phyloP scores from a whole-genome alignment of 2,113 vertebrate genomes.

The Sylvicapra grimmia region DNA sequence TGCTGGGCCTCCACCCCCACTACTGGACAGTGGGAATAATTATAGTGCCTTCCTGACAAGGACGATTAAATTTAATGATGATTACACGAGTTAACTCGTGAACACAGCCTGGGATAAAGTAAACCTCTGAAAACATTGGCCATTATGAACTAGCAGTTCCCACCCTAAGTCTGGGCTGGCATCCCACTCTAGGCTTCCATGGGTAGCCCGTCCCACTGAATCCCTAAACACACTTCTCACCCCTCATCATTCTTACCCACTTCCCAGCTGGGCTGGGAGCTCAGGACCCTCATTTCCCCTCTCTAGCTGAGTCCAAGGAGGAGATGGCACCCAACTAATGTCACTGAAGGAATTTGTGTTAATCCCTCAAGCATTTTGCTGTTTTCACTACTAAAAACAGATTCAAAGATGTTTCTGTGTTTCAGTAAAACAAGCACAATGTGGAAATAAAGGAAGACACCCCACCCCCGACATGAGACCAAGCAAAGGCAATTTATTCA shows the following conservation, averaged over 20 bases:
- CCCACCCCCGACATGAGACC: rapidly evolving
- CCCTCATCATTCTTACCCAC: neutral
- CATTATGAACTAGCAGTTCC: too few relatives aligned
- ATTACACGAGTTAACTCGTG: neutral
- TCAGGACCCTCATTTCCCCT: neutral
- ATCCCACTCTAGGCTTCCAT: neutral
- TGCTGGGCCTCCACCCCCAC: too few relatives aligned
- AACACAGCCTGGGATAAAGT: neutral
- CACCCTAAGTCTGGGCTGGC: neutral
- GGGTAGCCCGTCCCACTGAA: rapidly evolving
- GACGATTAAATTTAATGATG: neutral
- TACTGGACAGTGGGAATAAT: neutral
- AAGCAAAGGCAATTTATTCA: neutral
- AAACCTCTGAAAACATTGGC: neutral
- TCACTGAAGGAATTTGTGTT: neutral
- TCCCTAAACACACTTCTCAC: neutral
- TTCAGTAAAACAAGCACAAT: rapidly evolving
- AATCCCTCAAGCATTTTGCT: rapidly evolving
- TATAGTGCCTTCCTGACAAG: neutral
- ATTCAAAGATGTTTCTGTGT: rapidly evolving
- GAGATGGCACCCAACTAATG: neutral
- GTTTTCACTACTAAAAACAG: neutral
- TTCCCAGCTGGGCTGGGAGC: too few relatives aligned
- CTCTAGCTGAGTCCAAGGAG: neutral
- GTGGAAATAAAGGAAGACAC: neutral